phyloP scores from a whole-genome alignment of 2,888 invertebrate species.

The Lepetodrilus schrolli region DNA sequence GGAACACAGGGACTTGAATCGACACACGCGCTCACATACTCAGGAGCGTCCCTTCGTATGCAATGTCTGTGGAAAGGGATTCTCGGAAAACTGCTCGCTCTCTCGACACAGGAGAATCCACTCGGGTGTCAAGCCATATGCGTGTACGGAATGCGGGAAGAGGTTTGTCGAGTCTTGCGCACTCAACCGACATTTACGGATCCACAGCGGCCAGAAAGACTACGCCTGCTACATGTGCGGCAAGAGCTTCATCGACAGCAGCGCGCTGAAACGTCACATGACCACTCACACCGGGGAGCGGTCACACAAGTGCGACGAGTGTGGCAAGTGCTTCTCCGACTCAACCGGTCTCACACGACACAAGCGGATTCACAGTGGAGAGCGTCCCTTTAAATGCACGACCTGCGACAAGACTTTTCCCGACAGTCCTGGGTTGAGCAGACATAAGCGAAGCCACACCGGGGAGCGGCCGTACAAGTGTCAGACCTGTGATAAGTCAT shows the following conservation, averaged over 20 bases:
- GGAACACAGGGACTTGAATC: neutral
- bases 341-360: neutral
- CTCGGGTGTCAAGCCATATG: slow-evolving; percentile 8
- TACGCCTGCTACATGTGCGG: slow-evolving; percentile 27
- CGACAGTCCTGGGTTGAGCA: neutral
- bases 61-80: slow-evolving; percentile 13
- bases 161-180: neutral
- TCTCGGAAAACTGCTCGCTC: neutral
- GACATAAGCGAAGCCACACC: neutral
- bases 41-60: neutral
- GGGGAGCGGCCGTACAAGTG: slow-evolving; percentile 11
- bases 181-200: neutral
- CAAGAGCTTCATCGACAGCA: neutral
- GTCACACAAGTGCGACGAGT: slow-evolving; percentile 22
- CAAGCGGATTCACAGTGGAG: neutral
- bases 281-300: slow-evolving; percentile 22
- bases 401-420: neutral
- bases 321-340: neutral
- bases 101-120: neutral
- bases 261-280: slow-evolving; percentile 1
- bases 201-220: slow-evolving; percentile 4
- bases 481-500: slow-evolving; percentile 6
- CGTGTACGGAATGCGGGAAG: slow-evolving; percentile 11
- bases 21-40: neutral
- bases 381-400: neutral